Percentiles rank a stretch among this genome's conserved stretches.
phyloP scores from a whole-genome alignment of 37 sponge, comb jelly and placozoan genomes.

The Aphrocallistes beatrix region DNA sequence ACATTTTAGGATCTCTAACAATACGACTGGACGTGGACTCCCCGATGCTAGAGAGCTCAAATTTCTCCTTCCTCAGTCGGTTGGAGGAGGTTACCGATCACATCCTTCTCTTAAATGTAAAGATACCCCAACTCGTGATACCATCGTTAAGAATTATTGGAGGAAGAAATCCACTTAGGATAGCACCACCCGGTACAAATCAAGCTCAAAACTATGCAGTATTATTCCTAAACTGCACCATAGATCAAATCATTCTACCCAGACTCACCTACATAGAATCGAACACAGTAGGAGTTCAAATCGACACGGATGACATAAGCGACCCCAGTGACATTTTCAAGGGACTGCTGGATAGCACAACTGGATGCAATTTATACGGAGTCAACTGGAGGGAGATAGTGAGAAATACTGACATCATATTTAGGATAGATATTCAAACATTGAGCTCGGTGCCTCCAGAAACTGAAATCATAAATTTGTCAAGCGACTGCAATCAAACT shows the following conservation, averaged over 20 bases:
- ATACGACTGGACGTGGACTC: neutral
- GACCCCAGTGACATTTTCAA: neutral
- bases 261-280: neutral
- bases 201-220: neutral
- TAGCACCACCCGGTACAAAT: no score
- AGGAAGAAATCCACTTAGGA: neutral
- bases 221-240: neutral
- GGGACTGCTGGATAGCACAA: neutral
- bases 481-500: neutral
- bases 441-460: neutral
- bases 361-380: slow-evolving; percentile 2
- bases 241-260: neutral
- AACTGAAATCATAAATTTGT: neutral
- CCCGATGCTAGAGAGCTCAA: neutral
- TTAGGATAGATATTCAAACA: neutral
- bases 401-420: neutral
- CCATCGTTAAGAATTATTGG: neutral
- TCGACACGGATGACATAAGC: neutral
- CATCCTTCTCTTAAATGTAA: neutral
- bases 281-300: neutral
- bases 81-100: neutral
- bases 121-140: neutral
- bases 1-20: neutral
- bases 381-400: neutral
- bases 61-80: neutral